phyloP scores from a whole-genome alignment of 2,113 vertebrate species.

The Pedionomus torquatus region DNA sequence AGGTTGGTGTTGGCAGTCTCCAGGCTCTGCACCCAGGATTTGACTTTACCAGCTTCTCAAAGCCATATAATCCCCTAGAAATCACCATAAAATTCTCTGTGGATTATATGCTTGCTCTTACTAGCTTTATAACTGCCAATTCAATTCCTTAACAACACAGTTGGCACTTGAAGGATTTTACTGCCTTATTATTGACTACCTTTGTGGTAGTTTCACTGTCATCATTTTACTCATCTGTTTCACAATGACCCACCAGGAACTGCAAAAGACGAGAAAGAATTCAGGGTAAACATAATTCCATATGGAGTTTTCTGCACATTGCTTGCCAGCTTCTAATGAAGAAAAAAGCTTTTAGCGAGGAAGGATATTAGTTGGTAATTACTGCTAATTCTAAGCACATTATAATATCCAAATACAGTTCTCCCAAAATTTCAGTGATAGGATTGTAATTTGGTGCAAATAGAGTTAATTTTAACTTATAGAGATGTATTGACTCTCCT shows the following conservation, averaged over 20 bases:
- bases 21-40: not conserved
- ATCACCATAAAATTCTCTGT: not conserved
- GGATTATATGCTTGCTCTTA: not conserved
- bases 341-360: not conserved
- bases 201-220: not conserved
- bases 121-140: not conserved
- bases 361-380: not conserved
- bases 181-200: not conserved
- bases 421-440: not conserved
- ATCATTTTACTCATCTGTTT: not conserved
- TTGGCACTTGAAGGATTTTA: not conserved
- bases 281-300: not conserved
- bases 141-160: accelerated
- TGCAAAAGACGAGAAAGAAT: not conserved
- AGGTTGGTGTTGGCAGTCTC: not conserved
- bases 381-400: not conserved
- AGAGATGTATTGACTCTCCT: not conserved
- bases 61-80: not conserved
- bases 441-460: not conserved
- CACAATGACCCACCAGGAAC: not conserved
- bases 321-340: not conserved
- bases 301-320: not conserved
- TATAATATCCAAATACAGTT: not conserved
- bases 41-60: not conserved
- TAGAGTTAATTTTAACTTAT: not conserved